A percentile compares a stretch with the other conserved stretches of the same genome.
phyloP scores from a whole-genome alignment of 92 coral and sea anemone genomes.

The Porites evermanni region DNA sequence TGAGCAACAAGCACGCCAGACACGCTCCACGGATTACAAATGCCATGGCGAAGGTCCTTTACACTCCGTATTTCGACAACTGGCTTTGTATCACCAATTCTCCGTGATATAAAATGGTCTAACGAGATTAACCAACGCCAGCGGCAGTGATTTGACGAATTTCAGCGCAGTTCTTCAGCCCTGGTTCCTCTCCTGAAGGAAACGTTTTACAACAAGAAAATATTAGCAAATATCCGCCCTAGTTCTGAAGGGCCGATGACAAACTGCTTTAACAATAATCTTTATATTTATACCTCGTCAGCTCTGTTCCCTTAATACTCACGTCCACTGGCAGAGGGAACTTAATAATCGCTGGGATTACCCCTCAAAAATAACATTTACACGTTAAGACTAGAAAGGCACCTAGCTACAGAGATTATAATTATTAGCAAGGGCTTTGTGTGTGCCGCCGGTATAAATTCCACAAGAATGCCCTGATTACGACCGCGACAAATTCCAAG shows the following conservation, averaged over 20 bases:
- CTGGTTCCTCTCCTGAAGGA: slow-evolving; percentile 13
- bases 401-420: slow-evolving; percentile 9
- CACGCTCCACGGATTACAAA: background rate
- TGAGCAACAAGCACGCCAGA: slow-evolving; percentile 1
- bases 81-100: background rate
- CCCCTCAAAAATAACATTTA: slow-evolving; percentile 19
- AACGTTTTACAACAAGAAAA: slow-evolving; percentile 17
- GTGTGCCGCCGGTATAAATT: background rate
- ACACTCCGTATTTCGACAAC: background rate
- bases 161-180: background rate
- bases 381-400: slow-evolving; percentile 12
- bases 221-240: slow-evolving; percentile 37
- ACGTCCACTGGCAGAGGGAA: slow-evolving; percentile 7
- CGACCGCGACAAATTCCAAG: slow-evolving; percentile 34
- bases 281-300: slow-evolving; percentile 27
- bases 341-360: slow-evolving; percentile 19
- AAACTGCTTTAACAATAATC: slow-evolving; percentile 15
- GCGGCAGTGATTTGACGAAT: background rate
- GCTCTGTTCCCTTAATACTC: slow-evolving; percentile 22
- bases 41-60: slow-evolving; percentile 19
- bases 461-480: slow-evolving; percentile 4
- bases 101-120: slow-evolving; percentile 15
- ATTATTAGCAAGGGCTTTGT: background rate
- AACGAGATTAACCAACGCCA: slow-evolving; percentile 14
- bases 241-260: slow-evolving; percentile 23